Conservation (phyloP, 2,113 vertebrate genomes). For the Sinocyclocheilus rhinocerous region DNA sequence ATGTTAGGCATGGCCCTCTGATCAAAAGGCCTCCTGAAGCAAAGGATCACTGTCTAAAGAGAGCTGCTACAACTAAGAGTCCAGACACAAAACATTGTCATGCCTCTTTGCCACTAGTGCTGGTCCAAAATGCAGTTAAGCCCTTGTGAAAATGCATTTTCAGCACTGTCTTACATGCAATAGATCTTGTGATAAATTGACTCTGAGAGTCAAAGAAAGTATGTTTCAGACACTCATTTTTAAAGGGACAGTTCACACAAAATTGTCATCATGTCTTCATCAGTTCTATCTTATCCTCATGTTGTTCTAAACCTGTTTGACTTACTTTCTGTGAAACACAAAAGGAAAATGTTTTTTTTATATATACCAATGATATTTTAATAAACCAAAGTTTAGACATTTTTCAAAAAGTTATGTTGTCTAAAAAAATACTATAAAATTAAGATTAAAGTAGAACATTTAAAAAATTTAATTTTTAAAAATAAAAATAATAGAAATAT, state of each 20-base stretch:
- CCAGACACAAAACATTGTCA: slow-evolving; percentile 44
- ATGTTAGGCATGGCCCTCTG: slow-evolving; percentile 72
- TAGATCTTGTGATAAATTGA: neutral
- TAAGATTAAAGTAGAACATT: neutral
- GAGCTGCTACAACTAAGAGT: slow-evolving; percentile 46
- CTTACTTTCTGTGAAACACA: neutral
- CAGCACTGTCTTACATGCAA: neutral
- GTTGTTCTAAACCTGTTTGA: neutral
- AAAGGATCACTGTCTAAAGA: slow-evolving; percentile 56
- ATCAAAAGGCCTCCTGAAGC: slow-evolving; percentile 72
- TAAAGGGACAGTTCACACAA: neutral
- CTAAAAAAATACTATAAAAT: neutral
- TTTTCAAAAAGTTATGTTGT: neutral
- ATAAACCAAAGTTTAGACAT: neutral
- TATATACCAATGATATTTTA: neutral
- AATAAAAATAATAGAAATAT: too few species aligned
- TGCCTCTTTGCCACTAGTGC: slow-evolving; percentile 39
- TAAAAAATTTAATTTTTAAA: too few species aligned
- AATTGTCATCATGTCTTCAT: neutral
- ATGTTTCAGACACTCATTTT: neutral
- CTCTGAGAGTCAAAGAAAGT: neutral
- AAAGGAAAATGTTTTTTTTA: neutral
- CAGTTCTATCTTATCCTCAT: neutral
- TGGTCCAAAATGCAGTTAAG: neutral
- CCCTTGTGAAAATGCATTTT: slow-evolving; percentile 25